Conservation (phyloP, 1,140 invertebrate species). For the Hylyphantes graminicola region DNA sequence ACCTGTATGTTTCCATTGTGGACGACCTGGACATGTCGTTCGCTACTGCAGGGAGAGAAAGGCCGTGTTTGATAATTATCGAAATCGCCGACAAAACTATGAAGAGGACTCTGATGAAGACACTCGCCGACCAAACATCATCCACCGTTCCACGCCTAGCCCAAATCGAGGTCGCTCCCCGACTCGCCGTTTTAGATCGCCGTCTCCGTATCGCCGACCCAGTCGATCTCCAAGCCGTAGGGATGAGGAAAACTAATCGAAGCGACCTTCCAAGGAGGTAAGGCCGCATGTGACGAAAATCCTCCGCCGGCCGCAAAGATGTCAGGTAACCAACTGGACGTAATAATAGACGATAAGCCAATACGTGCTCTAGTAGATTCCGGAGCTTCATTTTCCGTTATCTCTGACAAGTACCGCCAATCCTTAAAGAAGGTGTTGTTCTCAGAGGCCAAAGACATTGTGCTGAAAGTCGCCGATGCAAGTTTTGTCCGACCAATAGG, state of each 20-base stretch:
- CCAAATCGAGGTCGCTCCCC: neutral
- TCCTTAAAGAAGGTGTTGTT: slow-evolving; percentile 5
- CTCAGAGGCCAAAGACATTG: neutral
- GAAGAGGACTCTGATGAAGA: neutral
- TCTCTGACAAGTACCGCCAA: neutral
- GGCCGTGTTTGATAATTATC: neutral
- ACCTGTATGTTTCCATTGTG: neutral
- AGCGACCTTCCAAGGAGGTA: slow-evolving; percentile 1
- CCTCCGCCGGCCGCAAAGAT: slow-evolving; percentile 12
- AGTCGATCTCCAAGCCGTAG: neutral
- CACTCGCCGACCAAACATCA: neutral
- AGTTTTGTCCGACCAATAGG: slow-evolving; percentile 8
- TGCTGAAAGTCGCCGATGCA: slow-evolving; percentile 2
- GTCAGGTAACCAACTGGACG: neutral
- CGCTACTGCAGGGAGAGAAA: slow-evolving; percentile 2
- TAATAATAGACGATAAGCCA: slow-evolving; percentile 14
- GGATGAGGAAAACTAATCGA: slow-evolving; percentile 6
- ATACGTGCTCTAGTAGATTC: neutral
- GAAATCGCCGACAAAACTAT: neutral
- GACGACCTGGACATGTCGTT: slow-evolving; percentile 2
- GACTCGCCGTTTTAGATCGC: neutral
- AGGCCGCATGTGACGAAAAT: slow-evolving; percentile 23
- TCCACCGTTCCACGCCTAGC: neutral
- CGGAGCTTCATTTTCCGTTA: neutral
- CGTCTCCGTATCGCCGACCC: neutral